A percentile compares a stretch with the other conserved stretches of the same genome.
Evolutionary conservation across 1,140 invertebrate genomes (phyloP).

Genomic region (Trypoxylus dichotomus): DNA sequence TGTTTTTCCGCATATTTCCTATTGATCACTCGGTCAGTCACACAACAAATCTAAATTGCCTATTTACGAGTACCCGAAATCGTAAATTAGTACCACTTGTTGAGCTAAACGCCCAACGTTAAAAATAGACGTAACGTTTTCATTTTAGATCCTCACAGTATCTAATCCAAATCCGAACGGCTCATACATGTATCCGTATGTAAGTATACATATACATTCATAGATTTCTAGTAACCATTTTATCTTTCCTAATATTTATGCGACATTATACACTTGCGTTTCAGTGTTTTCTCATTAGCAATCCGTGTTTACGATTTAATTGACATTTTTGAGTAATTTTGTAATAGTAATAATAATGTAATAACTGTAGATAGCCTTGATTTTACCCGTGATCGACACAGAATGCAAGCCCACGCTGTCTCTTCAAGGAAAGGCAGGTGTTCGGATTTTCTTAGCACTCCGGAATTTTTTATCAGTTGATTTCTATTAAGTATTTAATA

Average conservation of each 20-base stretch:
- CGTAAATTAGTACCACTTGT: background rate
- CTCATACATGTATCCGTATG: too few relatives aligned
- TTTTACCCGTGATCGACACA: slow-evolving; percentile 10
- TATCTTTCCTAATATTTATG: too few relatives aligned
- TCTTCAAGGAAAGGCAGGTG: slow-evolving; percentile 21
- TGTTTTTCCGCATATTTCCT: background rate
- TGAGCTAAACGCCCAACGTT: background rate
- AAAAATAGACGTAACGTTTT: background rate
- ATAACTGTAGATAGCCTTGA: slow-evolving; percentile 14
- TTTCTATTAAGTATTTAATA: background rate
- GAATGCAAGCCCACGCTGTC: slow-evolving; percentile 6
- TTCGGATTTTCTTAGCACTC: slow-evolving; percentile 14
- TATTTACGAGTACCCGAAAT: background rate
- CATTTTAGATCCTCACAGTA: background rate
- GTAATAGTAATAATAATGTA: background rate
- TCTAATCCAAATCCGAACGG: too few relatives aligned
- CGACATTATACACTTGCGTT: too few relatives aligned
- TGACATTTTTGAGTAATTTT: background rate
- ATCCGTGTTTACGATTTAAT: background rate
- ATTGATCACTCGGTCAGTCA: background rate
- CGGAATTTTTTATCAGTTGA: slow-evolving; percentile 9
- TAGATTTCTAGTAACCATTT: too few relatives aligned
- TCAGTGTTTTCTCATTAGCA: background rate
- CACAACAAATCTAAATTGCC: background rate
- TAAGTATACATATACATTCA: too few relatives aligned